Percentiles rank a stretch among this genome's conserved stretches.
Evolutionary conservation across 2,797 vertebrate genomes (phyloP).

Genomic region (Falco novaeseelandiae): DNA sequence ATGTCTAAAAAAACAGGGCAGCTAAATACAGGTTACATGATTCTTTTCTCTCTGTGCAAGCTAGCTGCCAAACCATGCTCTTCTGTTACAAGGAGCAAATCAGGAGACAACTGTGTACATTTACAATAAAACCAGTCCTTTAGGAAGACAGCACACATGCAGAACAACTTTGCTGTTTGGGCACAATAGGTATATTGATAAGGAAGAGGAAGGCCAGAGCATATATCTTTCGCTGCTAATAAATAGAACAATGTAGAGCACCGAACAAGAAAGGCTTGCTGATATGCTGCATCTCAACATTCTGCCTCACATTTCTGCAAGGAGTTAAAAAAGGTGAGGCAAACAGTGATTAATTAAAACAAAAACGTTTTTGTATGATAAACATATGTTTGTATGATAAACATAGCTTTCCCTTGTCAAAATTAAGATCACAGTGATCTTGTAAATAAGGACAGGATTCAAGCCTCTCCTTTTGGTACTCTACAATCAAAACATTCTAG

Average conservation of each 20-base stretch:
- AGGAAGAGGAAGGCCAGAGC: not conserved
- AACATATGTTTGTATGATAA: not conserved
- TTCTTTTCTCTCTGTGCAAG: not conserved
- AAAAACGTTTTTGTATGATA: not conserved
- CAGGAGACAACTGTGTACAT: not conserved
- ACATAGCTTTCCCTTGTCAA: not conserved
- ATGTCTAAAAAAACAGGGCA: accelerated
- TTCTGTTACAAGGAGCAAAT: not conserved
- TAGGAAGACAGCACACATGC: not conserved
- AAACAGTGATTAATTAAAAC: not conserved
- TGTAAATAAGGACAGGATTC: not conserved
- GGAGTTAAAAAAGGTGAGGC: not conserved
- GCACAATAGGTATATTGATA: not conserved
- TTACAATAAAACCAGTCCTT: not conserved
- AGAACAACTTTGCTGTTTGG: not conserved
- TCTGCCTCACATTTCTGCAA: not conserved
- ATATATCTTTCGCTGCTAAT: not conserved
- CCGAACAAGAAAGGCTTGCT: not conserved
- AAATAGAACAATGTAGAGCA: not conserved
- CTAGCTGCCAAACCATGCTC: not conserved
- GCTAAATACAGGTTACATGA: not conserved
- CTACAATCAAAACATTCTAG: not conserved
- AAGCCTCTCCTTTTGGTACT: not conserved
- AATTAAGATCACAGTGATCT: not conserved
- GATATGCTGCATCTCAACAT: not conserved